Evolutionary conservation across 2,113 vertebrate species (phyloP).

Genomic region (Ginglymostoma cirratum): DNA sequence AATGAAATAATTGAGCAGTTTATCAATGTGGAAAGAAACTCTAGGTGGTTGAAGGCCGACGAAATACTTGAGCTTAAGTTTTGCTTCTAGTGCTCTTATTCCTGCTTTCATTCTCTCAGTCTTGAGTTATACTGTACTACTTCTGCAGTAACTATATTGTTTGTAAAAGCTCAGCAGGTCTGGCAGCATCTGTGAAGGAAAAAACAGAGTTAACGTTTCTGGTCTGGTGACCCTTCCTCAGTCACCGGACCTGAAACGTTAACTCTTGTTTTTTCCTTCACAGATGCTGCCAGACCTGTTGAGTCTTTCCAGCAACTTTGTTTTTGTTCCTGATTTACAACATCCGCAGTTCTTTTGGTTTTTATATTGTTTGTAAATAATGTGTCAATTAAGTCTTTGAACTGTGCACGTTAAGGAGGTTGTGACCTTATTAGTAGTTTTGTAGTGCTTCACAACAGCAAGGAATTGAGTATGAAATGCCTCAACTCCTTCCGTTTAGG

Average conservation of each 20-base stretch:
- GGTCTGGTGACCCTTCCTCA: no score
- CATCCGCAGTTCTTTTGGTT: no score
- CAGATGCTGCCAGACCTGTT: no score
- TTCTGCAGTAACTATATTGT: not conserved
- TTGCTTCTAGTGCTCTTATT: not conserved
- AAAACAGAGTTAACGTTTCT: no score
- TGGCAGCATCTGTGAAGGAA: no score
- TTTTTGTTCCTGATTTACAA: no score
- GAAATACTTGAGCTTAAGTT: not conserved
- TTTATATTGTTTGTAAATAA: not conserved
- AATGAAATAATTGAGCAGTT: no score
- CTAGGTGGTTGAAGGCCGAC: not conserved
- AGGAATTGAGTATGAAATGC: not conserved
- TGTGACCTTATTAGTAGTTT: not conserved
- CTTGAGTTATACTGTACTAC: not conserved
- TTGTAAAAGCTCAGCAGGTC: no score
- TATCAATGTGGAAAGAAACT: not conserved
- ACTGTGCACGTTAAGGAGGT: not conserved
- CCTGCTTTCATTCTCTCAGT: not conserved
- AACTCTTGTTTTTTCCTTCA: no score
- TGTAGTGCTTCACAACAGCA: not conserved
- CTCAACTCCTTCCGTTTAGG: not conserved
- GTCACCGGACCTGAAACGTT: no score
- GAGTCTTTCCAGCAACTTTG: no score
- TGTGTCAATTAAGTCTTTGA: not conserved